Evolutionary conservation across 2,888 invertebrate species (phyloP).

Genomic region (Thereva nobilitata): DNA sequence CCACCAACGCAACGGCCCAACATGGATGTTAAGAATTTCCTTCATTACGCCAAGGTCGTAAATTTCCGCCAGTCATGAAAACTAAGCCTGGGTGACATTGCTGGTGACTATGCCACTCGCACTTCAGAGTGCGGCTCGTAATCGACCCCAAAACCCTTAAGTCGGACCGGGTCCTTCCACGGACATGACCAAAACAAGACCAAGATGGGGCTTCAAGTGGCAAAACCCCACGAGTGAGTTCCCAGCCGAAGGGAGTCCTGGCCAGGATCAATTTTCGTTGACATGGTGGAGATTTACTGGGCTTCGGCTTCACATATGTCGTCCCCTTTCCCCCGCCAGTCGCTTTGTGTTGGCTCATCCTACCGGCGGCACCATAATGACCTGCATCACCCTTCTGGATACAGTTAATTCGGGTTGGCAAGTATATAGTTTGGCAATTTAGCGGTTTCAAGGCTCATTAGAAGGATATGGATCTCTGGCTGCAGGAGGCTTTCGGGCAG

Average conservation of each 20-base stretch:
- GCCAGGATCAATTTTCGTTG: slow-evolving; percentile 20
- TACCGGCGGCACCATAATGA: slow-evolving; percentile 17
- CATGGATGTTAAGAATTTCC: slow-evolving; percentile 22
- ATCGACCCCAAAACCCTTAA: slow-evolving; percentile 24
- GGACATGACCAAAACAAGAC: background rate
- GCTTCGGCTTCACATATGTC: slow-evolving; percentile 12
- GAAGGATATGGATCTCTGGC: too few species aligned
- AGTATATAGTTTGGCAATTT: slow-evolving; percentile 31
- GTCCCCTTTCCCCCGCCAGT: background rate
- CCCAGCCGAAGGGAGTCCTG: background rate
- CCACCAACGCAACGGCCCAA: background rate
- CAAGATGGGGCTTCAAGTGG: slow-evolving; percentile 14
- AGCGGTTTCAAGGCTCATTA: slow-evolving; percentile 27
- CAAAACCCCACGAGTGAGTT: slow-evolving; percentile 1
- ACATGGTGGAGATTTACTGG: slow-evolving; percentile 28
- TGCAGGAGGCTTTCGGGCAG: too few species aligned
- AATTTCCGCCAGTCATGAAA: slow-evolving; percentile 24
- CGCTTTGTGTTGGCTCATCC: background rate
- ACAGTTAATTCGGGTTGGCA: slow-evolving; percentile 25
- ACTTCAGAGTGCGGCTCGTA: slow-evolving; percentile 17
- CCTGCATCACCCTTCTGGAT: slow-evolving; percentile 7
- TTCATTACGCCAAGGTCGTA: slow-evolving; percentile 27
- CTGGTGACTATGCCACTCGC: slow-evolving; percentile 14
- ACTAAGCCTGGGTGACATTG: slow-evolving; percentile 19
- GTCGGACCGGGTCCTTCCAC: background rate